A percentile compares a stretch with the other conserved stretches of the same genome.
phyloP scores from a whole-genome alignment of 2,888 invertebrate species.

The Nomada fabriciana region DNA sequence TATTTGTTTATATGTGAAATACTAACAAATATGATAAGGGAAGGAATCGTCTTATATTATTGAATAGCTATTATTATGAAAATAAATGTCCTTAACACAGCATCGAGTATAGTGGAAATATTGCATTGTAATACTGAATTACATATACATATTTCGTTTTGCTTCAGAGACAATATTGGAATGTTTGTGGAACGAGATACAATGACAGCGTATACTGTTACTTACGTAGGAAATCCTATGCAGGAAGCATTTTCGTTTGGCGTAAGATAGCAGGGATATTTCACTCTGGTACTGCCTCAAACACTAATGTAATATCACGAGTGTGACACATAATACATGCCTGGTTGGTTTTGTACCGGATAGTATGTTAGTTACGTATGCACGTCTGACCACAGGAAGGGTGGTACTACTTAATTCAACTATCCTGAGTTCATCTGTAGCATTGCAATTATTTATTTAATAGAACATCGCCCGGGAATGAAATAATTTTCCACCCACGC shows the following conservation, averaged over 20 bases:
- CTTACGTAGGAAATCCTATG: not conserved
- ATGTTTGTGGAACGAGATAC: not conserved
- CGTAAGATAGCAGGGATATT: conserved; percentile 3
- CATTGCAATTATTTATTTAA: not conserved
- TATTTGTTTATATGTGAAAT: not conserved
- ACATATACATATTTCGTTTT: not conserved
- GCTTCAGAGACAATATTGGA: not conserved
- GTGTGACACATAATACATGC: not conserved
- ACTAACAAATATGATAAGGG: not conserved
- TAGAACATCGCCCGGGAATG: not conserved
- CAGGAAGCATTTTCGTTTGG: conserved; percentile 5
- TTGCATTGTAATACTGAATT: not conserved
- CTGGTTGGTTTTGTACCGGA: not conserved
- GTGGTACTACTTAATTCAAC: not conserved
- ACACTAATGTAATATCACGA: not conserved
- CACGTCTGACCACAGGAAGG: not conserved
- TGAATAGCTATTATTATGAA: too few relatives aligned
- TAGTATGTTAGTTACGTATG: not conserved
- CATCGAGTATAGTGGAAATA: not conserved
- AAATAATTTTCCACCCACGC: not conserved
- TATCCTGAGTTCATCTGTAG: not conserved
- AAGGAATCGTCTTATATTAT: not conserved
- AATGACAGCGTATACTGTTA: not conserved
- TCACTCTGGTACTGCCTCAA: not conserved
- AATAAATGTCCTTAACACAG: too few relatives aligned